Base-by-base conservation (phyloP, 2,888 invertebrate genomes). In the Nesidiocoris tenuis region DNA sequence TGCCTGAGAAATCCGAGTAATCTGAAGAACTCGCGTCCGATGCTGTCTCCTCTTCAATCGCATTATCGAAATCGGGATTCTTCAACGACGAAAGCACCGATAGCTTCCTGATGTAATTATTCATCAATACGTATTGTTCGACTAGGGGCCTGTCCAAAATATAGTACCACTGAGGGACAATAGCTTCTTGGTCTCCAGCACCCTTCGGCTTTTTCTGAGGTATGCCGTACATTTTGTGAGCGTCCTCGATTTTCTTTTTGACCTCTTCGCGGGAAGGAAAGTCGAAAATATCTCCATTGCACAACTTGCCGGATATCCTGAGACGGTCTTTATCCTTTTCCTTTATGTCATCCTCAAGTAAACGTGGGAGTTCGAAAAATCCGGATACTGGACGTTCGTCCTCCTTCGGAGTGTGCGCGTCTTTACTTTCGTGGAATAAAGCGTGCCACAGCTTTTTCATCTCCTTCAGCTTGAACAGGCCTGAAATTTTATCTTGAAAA, bases 121-220 rank as follows among this genome's bases (percentile, higher is more conserved):
- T 75, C 75, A 75, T 75, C n/a, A 75, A 19, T 5, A 67, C 75
- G 75, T 75, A 75, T 22, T 75, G 75, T 22, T 75, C 75, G 16
- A 67, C 61, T n/a, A 75, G n/a, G 5, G 75, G 75, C 9, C 75
- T 56, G 16, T 75, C 75, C 22, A 75, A n/a, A n/a, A 75, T 75
- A 22, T 66, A 67, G 22, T 61, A 63, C 75, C 75, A 67, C 22
- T 39, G 16, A 55, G 70, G 39, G 12, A 39, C 19, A 3, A 12
- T 12, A 39, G 39, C 12, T 3, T 39, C 39, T 39, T 3, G 5
- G 12, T 39, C 39, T 3, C 39, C 39, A 7, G 39, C 39, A 12
- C 12, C 12, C 5, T 7, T 12, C 3, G 5, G 39, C 5, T 12
- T 12, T 7, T 12, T 12, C 5, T 12, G 3, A 12, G 39, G 39